Evolutionary conservation across 2,113 vertebrate genomes (phyloP).

Genomic region (Malurus cyaneus): DNA sequence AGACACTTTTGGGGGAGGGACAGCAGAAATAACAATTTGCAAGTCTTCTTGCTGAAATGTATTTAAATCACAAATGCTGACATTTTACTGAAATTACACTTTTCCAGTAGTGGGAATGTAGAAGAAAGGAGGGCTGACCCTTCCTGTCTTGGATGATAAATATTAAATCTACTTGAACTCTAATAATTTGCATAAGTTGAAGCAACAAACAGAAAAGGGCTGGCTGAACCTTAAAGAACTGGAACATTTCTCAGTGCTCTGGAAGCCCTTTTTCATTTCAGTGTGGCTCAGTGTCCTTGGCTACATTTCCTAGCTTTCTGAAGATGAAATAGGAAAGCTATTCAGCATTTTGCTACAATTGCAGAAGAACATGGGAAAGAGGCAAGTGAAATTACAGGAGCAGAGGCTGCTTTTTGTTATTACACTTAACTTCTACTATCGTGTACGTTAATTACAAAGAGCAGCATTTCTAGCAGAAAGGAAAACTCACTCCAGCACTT

Average conservation of each 20-base stretch:
- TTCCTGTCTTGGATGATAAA: slow-evolving; percentile 53
- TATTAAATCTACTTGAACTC: slow-evolving; percentile 52
- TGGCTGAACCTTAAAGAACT: slow-evolving; percentile 57
- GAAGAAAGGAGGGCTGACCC: slow-evolving; percentile 3
- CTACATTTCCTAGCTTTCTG: slow-evolving; percentile 39
- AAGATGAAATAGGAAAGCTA: slow-evolving; percentile 21
- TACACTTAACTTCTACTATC: not conserved
- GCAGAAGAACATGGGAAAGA: not conserved
- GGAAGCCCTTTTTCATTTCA: slow-evolving; percentile 32
- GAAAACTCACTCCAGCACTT: slow-evolving; percentile 4
- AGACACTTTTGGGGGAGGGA: not conserved
- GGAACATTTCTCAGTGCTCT: slow-evolving; percentile 9
- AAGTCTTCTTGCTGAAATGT: not conserved
- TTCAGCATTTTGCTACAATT: not conserved
- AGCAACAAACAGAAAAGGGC: slow-evolving; percentile 58
- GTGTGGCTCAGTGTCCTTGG: not conserved
- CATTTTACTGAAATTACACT: slow-evolving; percentile 17
- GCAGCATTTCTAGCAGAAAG: not conserved
- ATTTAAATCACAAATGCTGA: slow-evolving; percentile 36
- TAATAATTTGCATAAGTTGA: slow-evolving; percentile 52
- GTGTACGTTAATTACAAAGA: slow-evolving; percentile 3
- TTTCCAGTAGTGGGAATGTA: not conserved
- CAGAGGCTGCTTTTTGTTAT: not conserved
- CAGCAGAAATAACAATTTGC: slow-evolving; percentile 14
- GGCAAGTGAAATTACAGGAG: not conserved